Percentiles rank a stretch among this genome's conserved stretches.
These are phyloP conservation scores for Neoseiulus cucumeris DNA, from an alignment of 1,140 invertebrate genomes.

Conservation along the genomic window DNA sequence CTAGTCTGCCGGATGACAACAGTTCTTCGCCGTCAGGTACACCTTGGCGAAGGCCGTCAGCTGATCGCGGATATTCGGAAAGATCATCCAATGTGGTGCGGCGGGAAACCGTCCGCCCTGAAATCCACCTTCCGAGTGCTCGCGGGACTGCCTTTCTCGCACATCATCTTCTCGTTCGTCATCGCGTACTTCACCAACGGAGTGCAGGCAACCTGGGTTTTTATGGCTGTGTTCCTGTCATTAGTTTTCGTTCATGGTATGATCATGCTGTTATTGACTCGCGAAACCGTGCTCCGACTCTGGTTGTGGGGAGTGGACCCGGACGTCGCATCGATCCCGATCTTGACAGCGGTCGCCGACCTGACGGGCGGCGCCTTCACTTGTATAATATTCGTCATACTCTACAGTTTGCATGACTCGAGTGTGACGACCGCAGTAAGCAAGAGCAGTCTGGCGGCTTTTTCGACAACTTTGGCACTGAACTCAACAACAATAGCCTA, in stretches of 20 bases:
- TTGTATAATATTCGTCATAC: background rate
- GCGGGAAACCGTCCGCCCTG: background rate
- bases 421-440: background rate
- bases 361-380: background rate
- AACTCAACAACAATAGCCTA: no score
- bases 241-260: background rate
- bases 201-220: background rate
- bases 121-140: background rate
- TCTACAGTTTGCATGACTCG: background rate
- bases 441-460: no score
- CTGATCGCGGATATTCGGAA: background rate
- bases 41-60: background rate
- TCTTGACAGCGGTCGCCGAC: constrained; percentile 1
- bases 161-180: background rate
- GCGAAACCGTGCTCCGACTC: background rate
- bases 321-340: background rate
- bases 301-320: background rate
- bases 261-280: constrained; percentile 2
- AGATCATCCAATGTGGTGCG: background rate
- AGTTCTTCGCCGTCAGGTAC: background rate
- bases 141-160: background rate
- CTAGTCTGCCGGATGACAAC: constrained; percentile 1
- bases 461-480: no score
- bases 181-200: background rate
- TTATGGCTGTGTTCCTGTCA: background rate